These are phyloP conservation scores for Rhabdophis nuchalis DNA, from an alignment of 2,797 vertebrate genomes.

Conservation along the genomic window DNA sequence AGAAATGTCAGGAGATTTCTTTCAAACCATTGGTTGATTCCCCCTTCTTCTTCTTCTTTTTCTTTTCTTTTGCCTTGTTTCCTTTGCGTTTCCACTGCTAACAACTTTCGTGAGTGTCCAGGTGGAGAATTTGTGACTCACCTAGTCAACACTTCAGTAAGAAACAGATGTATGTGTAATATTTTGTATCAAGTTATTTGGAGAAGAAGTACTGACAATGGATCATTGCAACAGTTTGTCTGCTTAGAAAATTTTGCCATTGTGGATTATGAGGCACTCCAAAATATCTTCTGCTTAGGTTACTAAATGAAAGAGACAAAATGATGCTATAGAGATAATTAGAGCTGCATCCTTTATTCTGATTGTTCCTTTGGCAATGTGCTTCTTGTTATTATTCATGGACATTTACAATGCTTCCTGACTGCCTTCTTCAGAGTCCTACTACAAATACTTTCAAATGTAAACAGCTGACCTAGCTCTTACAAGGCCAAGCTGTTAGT, in stretches of 20 bases:
- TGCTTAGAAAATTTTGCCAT: conserved; percentile 11
- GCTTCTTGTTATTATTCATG: conserved; percentile 49
- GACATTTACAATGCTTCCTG: conserved; percentile 44
- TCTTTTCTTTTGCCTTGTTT: conserved; percentile 10
- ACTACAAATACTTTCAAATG: background rate
- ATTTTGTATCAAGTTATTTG: conserved; percentile 23
- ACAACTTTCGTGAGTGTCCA: background rate
- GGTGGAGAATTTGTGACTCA: background rate
- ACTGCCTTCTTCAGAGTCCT: conserved; percentile 50
- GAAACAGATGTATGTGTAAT: conserved; percentile 26
- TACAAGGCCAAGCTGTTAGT: background rate
- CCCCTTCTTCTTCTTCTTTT: conserved; percentile 13
- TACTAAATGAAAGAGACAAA: conserved; percentile 32
- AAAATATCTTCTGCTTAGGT: conserved; percentile 10
- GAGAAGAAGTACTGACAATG: background rate
- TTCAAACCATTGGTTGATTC: background rate
- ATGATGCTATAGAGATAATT: conserved; percentile 49
- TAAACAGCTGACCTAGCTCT: background rate
- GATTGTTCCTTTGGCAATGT: conserved; percentile 54
- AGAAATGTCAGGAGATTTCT: background rate
- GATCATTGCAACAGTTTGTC: conserved; percentile 1
- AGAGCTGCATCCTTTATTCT: conserved; percentile 45
- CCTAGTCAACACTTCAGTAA: conserved; percentile 37
- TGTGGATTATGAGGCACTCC: conserved; percentile 49
- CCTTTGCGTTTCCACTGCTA: background rate